Percentiles rank a stretch among this genome's conserved stretches.
Conservation (phyloP, 1,140 invertebrate species). For the Drosophila parvula region DNA sequence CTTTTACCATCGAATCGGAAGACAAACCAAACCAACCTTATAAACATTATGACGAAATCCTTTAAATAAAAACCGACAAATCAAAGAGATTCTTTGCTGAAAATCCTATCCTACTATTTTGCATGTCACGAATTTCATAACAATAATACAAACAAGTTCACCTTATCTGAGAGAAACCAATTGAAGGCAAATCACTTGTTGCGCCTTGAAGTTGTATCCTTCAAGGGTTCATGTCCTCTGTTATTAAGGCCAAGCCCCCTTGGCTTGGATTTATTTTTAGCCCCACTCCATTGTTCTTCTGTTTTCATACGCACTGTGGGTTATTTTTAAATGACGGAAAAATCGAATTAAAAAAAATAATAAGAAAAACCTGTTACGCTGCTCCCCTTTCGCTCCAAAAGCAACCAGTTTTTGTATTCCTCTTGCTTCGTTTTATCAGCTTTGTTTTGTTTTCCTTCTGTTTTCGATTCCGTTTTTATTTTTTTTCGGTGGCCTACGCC, state of each 20-base stretch:
- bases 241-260: slow-evolving; percentile 28
- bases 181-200: slow-evolving; percentile 30
- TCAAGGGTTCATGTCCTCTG: background rate
- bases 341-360: slow-evolving; percentile 32
- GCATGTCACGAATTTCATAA: slow-evolving; percentile 1
- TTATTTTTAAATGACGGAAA: slow-evolving; percentile 36
- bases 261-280: slow-evolving; percentile 34
- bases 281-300: slow-evolving; percentile 28
- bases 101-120: background rate
- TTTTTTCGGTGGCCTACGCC: slow-evolving; percentile 34
- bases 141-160: slow-evolving; percentile 3
- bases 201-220: slow-evolving; percentile 19
- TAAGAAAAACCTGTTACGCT: slow-evolving; percentile 44
- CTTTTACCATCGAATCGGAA: background rate
- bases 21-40: background rate
- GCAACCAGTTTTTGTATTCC: slow-evolving; percentile 60
- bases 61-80: background rate
- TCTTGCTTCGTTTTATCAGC: slow-evolving; percentile 44
- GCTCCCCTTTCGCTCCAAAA: slow-evolving; percentile 9
- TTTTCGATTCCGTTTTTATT: slow-evolving; percentile 22
- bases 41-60: background rate
- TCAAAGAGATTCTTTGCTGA: background rate
- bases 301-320: slow-evolving; percentile 32
- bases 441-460: slow-evolving; percentile 36
- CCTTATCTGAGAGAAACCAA: background rate